A percentile compares a stretch with the other conserved stretches of the same genome.
Evolutionary conservation across 2,113 vertebrate species (phyloP).

Genomic region (Struthidea cinerea): DNA sequence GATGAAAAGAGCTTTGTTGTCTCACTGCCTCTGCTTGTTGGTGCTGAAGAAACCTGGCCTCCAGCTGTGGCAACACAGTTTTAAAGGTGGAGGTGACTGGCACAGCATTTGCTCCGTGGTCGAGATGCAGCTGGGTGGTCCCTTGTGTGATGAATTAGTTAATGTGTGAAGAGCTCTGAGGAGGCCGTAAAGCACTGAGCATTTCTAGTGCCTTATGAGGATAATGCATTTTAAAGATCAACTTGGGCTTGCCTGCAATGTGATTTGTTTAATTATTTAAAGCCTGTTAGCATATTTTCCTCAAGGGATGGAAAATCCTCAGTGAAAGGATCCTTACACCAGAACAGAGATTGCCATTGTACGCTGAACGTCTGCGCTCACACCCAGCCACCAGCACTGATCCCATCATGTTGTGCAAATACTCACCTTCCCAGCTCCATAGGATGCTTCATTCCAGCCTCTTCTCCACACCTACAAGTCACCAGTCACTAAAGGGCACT

Average conservation of each 20-base stretch:
- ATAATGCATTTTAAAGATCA: constrained; percentile 33
- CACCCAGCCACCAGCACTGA: not conserved
- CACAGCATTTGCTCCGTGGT: not conserved
- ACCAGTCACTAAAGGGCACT: not conserved
- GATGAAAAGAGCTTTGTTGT: constrained; percentile 47
- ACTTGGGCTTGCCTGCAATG: not conserved
- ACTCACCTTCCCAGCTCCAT: not conserved
- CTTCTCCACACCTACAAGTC: not conserved
- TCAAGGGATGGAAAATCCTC: constrained; percentile 12
- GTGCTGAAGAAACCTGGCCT: not conserved
- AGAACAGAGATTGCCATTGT: not conserved
- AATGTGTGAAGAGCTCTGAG: not conserved
- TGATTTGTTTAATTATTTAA: constrained; percentile 57
- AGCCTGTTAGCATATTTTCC: constrained; percentile 20
- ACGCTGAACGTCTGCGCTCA: not conserved
- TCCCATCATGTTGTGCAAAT: not conserved
- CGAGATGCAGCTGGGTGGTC: not conserved
- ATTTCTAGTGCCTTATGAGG: not conserved
- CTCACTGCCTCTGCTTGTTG: not conserved
- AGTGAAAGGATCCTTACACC: not conserved
- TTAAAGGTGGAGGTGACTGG: not conserved
- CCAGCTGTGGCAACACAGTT: constrained; percentile 23
- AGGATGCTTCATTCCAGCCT: not conserved
- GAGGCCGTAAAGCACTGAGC: not conserved
- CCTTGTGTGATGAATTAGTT: not conserved